Conservation (phyloP, 2,797 vertebrate genomes). For the Parauchenoglanis punctatus region DNA sequence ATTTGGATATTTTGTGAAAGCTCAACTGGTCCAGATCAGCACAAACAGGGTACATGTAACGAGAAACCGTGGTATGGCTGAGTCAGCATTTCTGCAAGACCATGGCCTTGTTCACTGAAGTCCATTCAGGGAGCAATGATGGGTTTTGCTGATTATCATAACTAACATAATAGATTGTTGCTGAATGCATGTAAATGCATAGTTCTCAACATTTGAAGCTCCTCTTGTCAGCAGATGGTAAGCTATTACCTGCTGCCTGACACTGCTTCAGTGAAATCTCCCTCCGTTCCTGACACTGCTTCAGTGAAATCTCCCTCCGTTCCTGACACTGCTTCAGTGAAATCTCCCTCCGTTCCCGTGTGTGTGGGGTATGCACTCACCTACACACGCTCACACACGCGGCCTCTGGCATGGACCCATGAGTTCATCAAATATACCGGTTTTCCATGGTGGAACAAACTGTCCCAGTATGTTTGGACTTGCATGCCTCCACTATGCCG, state of each 20-base stretch:
- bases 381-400: no score
- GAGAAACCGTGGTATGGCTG: background rate
- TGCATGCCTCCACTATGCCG: background rate
- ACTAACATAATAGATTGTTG: background rate
- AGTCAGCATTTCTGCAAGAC: background rate
- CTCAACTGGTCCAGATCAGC: background rate
- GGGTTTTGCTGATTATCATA: background rate
- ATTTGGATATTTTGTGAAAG: background rate
- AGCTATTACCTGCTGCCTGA: background rate
- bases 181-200: background rate
- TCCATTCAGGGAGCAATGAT: background rate
- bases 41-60: background rate
- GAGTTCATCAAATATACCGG: background rate
- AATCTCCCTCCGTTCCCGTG: background rate
- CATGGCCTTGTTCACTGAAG: background rate
- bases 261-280: background rate
- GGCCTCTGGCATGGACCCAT: background rate
- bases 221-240: conserved; percentile 5
- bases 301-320: background rate
- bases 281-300: background rate
- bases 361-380: background rate
- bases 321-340: background rate
- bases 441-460: conserved; percentile 17
- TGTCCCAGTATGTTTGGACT: background rate
- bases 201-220: background rate